These are phyloP conservation scores for Nipponacmea schrenckii DNA, from an alignment of 2,888 invertebrate genomes.

Conservation along the genomic window DNA sequence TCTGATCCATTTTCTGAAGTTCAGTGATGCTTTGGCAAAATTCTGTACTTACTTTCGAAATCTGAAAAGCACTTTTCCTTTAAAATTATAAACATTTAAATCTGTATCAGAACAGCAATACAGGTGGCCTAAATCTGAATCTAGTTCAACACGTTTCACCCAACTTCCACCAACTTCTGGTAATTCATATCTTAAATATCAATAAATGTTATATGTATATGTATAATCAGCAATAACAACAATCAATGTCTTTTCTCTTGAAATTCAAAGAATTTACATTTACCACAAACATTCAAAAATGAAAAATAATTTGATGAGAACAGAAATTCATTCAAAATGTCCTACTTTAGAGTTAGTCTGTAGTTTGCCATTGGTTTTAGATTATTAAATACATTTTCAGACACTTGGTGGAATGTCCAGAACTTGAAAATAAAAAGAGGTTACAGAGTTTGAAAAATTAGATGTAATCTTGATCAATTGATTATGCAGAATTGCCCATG, in stretches of 20 bases:
- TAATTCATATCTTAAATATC: conserved; percentile 46
- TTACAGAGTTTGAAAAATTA: too few relatives aligned
- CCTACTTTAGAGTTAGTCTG: conserved; percentile 54
- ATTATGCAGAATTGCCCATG: too few relatives aligned
- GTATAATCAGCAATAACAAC: too few relatives aligned
- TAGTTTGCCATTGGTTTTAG: conserved; percentile 64
- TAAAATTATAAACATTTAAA: conserved; percentile 61
- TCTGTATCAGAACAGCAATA: conserved; percentile 67
- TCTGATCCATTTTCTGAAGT: too few relatives aligned
- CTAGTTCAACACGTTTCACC: conserved; percentile 65
- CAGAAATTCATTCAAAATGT: not conserved
- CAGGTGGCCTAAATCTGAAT: conserved; percentile 58
- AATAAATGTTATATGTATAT: not conserved
- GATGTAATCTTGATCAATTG: too few relatives aligned
- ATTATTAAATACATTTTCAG: conserved; percentile 53
- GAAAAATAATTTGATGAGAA: too few relatives aligned
- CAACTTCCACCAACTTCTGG: conserved; percentile 64
- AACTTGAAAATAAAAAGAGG: conserved; percentile 43
- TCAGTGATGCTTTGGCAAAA: too few relatives aligned
- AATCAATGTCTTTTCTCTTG: too few relatives aligned
- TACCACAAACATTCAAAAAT: too few relatives aligned
- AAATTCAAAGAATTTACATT: too few relatives aligned
- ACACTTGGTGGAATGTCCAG: conserved; percentile 61
- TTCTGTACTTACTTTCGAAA: conserved; percentile 53
- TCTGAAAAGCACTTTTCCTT: conserved; percentile 60